Evolutionary conservation across 2,113 vertebrate species (phyloP).

Genomic region (Dicerorhinus sumatrensis): DNA sequence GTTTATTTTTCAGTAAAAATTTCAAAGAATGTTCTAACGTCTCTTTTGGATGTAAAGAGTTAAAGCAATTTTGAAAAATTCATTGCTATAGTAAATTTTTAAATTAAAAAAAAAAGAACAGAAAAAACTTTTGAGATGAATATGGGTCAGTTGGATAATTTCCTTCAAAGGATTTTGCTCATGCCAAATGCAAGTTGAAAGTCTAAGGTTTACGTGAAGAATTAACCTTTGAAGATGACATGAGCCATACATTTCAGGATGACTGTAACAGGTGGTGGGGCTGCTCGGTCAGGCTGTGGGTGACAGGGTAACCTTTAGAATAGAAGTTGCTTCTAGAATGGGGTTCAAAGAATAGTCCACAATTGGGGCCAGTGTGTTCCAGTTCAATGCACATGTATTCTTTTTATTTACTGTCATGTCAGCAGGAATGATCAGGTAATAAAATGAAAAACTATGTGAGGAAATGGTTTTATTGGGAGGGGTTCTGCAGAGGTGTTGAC

Average conservation of each 20-base stretch:
- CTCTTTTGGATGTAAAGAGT: constrained; percentile 34
- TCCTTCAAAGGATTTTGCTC: constrained; percentile 20
- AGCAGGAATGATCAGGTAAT: background rate
- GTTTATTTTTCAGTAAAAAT: constrained; percentile 10
- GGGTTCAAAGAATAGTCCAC: background rate
- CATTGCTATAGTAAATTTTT: background rate
- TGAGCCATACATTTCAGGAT: background rate
- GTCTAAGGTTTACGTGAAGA: constrained; percentile 17
- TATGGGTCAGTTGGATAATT: background rate
- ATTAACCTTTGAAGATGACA: background rate
- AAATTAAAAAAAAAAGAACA: background rate
- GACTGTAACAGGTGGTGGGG: background rate
- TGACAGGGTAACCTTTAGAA: background rate
- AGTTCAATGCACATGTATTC: background rate
- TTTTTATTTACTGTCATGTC: constrained; percentile 10
- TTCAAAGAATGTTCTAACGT: constrained; percentile 13
- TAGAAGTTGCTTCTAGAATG: background rate
- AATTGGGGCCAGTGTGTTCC: background rate
- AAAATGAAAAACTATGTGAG: background rate
- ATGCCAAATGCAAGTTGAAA: background rate
- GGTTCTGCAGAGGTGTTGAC: constrained; percentile 2
- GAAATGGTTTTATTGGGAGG: background rate
- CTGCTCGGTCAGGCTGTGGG: background rate
- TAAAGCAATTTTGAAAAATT: constrained; percentile 49
- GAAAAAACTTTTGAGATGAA: background rate